phyloP scores from a whole-genome alignment of 2,113 vertebrate genomes.

The Carollia perspicillata region DNA sequence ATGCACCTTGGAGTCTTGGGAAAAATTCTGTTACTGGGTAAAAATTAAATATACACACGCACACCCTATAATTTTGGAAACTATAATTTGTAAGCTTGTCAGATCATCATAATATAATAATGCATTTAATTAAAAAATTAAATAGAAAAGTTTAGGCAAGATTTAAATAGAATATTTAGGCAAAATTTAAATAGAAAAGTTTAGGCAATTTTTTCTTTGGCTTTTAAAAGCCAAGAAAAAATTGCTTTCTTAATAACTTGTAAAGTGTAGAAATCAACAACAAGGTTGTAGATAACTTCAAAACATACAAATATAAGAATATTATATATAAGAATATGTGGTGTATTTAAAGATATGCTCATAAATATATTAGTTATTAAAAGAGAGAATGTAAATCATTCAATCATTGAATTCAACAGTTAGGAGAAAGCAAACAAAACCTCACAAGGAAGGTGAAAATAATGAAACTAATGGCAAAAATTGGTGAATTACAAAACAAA shows the following conservation, averaged over 20 bases:
- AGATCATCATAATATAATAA: neutral
- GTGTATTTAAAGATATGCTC: neutral
- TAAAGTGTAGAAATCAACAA: neutral
- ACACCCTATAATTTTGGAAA: neutral
- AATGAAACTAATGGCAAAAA: neutral
- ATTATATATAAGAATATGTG: neutral
- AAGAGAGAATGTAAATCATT: neutral
- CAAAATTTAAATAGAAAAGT: neutral
- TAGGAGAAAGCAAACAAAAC: slow-evolving; percentile 25
- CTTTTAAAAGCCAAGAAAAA: neutral
- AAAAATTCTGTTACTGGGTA: neutral
- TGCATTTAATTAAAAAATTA: neutral
- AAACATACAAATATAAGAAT: neutral
- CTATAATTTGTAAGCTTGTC: neutral
- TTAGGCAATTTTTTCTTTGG: no score
- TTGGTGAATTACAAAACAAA: slow-evolving; percentile 22
- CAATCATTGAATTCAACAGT: neutral
- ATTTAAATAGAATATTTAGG: neutral
- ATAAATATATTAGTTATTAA: neutral
- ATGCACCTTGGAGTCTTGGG: neutral
- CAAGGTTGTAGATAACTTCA: neutral
- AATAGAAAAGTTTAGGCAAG: neutral
- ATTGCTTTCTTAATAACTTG: neutral
- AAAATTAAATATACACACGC: neutral
- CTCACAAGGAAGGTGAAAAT: neutral